These are phyloP conservation scores for Vulpes ferrilata DNA, from an alignment of 2,113 vertebrate species.

Conservation along the genomic window DNA sequence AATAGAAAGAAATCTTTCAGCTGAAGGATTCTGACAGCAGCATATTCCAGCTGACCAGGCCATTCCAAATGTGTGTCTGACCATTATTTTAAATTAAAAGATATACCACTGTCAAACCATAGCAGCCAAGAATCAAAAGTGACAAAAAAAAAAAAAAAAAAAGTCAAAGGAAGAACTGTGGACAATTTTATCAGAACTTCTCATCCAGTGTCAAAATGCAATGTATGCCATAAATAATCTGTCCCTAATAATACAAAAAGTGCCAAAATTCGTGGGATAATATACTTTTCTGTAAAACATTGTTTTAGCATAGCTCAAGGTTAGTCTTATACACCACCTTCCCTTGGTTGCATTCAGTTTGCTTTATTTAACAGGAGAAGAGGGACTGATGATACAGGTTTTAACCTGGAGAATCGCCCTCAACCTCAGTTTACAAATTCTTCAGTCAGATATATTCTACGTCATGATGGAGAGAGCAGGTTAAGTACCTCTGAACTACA, in stretches of 20 bases:
- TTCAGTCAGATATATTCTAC: background rate
- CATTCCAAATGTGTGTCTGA: background rate
- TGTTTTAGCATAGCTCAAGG: background rate
- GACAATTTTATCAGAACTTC: constrained; percentile 29
- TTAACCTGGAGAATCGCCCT: background rate
- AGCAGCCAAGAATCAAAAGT: constrained; percentile 43
- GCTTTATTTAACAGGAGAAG: constrained; percentile 16
- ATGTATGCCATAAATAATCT: background rate
- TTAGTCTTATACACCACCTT: background rate
- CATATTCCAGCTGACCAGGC: background rate
- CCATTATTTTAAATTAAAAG: constrained; percentile 67
- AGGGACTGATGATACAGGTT: background rate
- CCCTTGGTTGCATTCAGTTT: background rate
- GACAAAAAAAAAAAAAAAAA: background rate
- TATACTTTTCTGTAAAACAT: constrained; percentile 26
- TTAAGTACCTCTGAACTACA: background rate
- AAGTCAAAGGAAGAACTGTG: constrained; percentile 38
- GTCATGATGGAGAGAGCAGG: background rate
- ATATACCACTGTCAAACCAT: background rate
- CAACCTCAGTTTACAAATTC: constrained; percentile 20
- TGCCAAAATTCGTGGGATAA: constrained; percentile 4
- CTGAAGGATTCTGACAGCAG: constrained; percentile 1
- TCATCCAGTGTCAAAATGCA: background rate
- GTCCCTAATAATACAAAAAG: background rate
- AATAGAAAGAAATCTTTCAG: constrained; percentile 2